Base-by-base conservation (phyloP, 2,888 invertebrate genomes). In the Tetrapedia diversipes region DNA sequence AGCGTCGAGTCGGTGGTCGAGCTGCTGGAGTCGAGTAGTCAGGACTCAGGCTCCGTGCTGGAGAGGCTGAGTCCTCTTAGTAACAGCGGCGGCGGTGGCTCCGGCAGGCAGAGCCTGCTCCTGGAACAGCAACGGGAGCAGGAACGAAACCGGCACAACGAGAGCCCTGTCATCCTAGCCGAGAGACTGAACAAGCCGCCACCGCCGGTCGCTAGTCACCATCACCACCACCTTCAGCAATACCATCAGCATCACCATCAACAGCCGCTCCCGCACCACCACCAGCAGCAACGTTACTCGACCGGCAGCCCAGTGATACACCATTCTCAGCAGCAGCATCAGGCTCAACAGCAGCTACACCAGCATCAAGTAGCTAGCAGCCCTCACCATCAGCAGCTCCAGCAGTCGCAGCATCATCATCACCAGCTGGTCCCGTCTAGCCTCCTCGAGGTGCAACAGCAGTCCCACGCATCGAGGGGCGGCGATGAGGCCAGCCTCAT, bases 1-100 rank as follows among this genome's bases (percentile, higher is more conserved):
- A 87, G 89, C 84, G 84, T 88, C 78, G 87, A 81, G 74, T 86
- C 86, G 82, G 84, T 85, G 80, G 88, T 89, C 79, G 89, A 89
- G 81, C 85, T 89, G 84, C 85, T 89, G 82, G 89, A 89, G 86
- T 86, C 86, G 73, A 86, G 87, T 75, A 87, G 87, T 88, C 88
- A 87, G 83, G 88, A 90, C 86, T 87, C 86, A 86, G 86, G 90
- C 91, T 86, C 89, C 91, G 91, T 91, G 89, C 91, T 91, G 91
- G 91, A 91, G 89, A 91, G 91, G 89, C 89, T 92, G 92, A 90
- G 92, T 90, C 89, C 92, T 83, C 81, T 90, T 89, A 90, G 90
- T 85, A 71, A 77, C 63, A 82, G 75, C 82, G 85, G 85, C 81
- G 92, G 89, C 75, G 88, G 89, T 86, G 89, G 89, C 86, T 88